Evolutionary conservation across 2,888 invertebrate genomes (phyloP).

Genomic region (Plebejus anna): DNA sequence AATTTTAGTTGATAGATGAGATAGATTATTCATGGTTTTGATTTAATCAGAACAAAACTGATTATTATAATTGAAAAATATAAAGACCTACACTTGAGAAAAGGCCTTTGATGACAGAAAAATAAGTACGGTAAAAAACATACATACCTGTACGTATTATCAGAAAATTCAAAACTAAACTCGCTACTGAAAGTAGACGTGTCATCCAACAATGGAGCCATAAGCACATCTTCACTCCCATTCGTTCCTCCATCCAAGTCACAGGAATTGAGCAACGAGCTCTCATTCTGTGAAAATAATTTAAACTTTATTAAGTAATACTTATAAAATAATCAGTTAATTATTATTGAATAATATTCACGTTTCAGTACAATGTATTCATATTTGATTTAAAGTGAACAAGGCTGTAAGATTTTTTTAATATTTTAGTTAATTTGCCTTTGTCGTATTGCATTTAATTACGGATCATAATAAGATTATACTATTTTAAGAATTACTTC

Average conservation of each 20-base stretch:
- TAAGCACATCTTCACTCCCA: constrained; percentile 83
- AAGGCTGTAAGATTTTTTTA: too few relatives aligned
- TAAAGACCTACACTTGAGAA: not conserved
- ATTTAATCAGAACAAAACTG: too few relatives aligned
- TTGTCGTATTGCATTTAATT: too few relatives aligned
- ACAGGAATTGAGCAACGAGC: constrained; percentile 77
- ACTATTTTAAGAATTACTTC: too few relatives aligned
- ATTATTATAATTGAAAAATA: too few relatives aligned
- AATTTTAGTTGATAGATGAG: too few relatives aligned
- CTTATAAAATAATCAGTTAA: not conserved
- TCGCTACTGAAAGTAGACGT: constrained; percentile 82
- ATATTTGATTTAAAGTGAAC: too few relatives aligned
- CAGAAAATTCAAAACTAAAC: constrained; percentile 90
- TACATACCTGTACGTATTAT: constrained; percentile 87
- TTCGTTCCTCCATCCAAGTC: constrained; percentile 76
- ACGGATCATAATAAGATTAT: too few relatives aligned
- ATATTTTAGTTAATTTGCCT: too few relatives aligned
- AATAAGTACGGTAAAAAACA: not conserved
- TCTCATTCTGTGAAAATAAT: constrained; percentile 82
- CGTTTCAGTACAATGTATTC: too few relatives aligned
- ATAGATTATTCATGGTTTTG: too few relatives aligned
- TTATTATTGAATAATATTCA: too few relatives aligned
- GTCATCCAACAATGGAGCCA: constrained; percentile 86
- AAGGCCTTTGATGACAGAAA: not conserved
- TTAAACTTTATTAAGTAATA: not conserved